Evolutionary conservation across 2,797 vertebrate genomes (phyloP).

Genomic region (Leucoraja ocellata): DNA sequence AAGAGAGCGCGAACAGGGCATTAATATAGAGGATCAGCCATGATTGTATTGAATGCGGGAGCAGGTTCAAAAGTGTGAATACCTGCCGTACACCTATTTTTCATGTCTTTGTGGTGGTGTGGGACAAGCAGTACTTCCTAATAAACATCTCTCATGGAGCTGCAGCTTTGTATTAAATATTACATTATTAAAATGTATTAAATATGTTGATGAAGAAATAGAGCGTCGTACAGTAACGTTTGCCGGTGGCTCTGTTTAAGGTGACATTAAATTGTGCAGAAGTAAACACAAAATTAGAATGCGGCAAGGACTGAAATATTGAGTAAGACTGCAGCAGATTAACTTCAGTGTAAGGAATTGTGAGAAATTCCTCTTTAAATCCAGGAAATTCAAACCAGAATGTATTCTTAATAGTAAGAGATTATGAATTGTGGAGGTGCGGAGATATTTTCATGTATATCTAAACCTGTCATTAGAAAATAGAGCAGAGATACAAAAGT

Average conservation of each 20-base stretch:
- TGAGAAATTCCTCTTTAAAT: neutral
- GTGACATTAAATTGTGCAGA: neutral
- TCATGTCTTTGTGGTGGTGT: too few species aligned
- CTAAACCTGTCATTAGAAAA: too few species aligned
- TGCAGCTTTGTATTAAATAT: too few species aligned
- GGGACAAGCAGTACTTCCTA: too few species aligned
- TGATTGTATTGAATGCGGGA: too few species aligned
- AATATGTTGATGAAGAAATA: neutral
- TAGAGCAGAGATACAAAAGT: neutral
- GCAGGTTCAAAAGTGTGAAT: too few species aligned
- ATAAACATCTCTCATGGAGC: too few species aligned
- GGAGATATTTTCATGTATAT: neutral
- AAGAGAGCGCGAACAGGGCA: too few species aligned
- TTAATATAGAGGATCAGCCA: too few species aligned
- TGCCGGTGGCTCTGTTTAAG: neutral
- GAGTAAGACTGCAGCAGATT: neutral
- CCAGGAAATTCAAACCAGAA: neutral
- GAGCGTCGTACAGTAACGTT: neutral
- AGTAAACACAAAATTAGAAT: neutral
- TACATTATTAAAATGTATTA: too few species aligned
- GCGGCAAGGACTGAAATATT: neutral
- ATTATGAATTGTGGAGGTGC: neutral
- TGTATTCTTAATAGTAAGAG: neutral
- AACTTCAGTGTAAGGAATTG: neutral
- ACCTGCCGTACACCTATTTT: too few species aligned